Base-by-base conservation (phyloP, 2,797 vertebrate genomes). In the Thamnophis elegans region DNA sequence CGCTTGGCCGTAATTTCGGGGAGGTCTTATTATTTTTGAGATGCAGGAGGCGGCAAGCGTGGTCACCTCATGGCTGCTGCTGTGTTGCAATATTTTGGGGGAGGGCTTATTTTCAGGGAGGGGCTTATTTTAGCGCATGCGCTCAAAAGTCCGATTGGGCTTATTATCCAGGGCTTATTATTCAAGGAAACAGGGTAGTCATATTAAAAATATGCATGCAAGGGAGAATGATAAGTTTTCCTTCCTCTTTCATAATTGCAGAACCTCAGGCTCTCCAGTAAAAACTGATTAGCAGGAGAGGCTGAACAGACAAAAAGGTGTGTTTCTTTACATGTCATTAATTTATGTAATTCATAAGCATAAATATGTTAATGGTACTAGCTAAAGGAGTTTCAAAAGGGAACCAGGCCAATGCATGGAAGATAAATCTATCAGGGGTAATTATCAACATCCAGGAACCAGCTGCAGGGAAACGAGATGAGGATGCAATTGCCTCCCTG, bases 201-300 rank as follows among this genome's bases (percentile, higher is more conserved):
- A 51, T 18, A 62, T 62, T 53, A 86, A 86, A 91, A 91, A 86
- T 86, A 91, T 36, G 36, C 90, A n/a, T 59, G 16, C 5, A 9
- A 47, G 47, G 42, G 26, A 85, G 26, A 22, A 85, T 26, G 7
- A 86, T 60, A 86, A 9, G 16, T 62, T 32, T 26, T 32, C 9
- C 58, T 85, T 47, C 9, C 10, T 32, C 18, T 86, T 28, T n/a
- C 12, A 36, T 86, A 62, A 62, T 20, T 86, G 28, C n/a, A 54
- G 82, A 91, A 86, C 58, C 32, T 85, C n/a, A 47, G 90, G 90
- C 53, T 47, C 54, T 36, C 90, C 90, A 86, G 60, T 62, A 53
- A 86, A 62, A 91, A 86, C n/a, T 62, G 58, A 91, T 54, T 65
- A 85, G 58, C 90, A 87, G 58, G 90, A 65, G 47, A 59, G 59